These are phyloP conservation scores for Chrysolina americana DNA, from an alignment of 2,888 invertebrate species.

Conservation along the genomic window DNA sequence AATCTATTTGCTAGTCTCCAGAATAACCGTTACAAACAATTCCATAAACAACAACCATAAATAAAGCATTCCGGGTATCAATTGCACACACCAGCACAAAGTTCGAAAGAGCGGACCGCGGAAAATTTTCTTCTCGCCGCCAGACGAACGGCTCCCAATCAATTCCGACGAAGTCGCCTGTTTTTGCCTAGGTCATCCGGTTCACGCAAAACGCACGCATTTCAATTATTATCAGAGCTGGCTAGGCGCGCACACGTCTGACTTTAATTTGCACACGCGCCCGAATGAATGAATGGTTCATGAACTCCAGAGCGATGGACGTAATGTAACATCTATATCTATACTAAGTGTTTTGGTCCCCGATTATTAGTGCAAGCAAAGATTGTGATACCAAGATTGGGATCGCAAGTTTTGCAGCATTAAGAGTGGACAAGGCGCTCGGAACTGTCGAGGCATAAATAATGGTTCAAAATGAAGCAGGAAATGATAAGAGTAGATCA, in stretches of 20 bases:
- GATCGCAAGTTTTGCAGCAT: no score
- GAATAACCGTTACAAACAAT: neutral
- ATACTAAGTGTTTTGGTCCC: no score
- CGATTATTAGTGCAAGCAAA: no score
- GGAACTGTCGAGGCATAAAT: no score
- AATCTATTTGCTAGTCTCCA: neutral
- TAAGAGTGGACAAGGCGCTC: no score
- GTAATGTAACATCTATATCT: no score
- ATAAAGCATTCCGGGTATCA: neutral
- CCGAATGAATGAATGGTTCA: neutral
- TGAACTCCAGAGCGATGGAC: neutral
- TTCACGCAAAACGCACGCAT: conserved; percentile 14
- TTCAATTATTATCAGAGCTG: neutral
- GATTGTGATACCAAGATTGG: no score
- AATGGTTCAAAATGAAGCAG: no score
- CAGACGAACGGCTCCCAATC: conserved; percentile 1
- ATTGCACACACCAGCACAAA: conserved; percentile 5
- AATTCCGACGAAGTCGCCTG: neutral
- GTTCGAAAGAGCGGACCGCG: neutral
- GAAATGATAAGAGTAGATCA: no score
- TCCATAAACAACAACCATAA: neutral
- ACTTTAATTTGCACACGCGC: neutral
- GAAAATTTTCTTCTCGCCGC: neutral
- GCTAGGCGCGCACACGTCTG: neutral
- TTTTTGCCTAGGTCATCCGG: conserved; percentile 8